These are phyloP conservation scores for Belonocnema kinseyi DNA, from an alignment of 1,140 invertebrate genomes.

Conservation along the genomic window DNA sequence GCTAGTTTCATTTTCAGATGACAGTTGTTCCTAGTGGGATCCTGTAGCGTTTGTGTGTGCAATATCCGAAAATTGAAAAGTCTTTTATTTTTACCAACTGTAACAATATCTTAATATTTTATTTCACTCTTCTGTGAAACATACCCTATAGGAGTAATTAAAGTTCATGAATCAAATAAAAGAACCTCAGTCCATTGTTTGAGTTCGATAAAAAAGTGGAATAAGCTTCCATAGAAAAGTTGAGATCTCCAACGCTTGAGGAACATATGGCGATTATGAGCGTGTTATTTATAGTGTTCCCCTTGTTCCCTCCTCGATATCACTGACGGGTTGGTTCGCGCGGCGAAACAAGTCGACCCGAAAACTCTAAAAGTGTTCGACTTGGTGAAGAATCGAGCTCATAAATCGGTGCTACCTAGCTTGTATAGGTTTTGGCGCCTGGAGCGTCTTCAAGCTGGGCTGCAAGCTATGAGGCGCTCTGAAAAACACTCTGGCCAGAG, in stretches of 20 bases:
- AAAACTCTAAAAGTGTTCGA: constrained; percentile 52
- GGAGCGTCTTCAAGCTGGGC: constrained; percentile 29
- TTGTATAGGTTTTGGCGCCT: constrained; percentile 28
- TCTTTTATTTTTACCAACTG: too few relatives aligned
- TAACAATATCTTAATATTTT: too few relatives aligned
- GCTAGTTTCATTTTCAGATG: too few relatives aligned
- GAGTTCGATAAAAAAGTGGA: too few relatives aligned
- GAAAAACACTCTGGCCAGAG: constrained; percentile 62
- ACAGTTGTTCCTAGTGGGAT: too few relatives aligned
- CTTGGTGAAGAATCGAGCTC: constrained; percentile 47
- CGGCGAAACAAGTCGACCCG: constrained; percentile 45
- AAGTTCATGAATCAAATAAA: too few relatives aligned
- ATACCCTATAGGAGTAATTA: too few relatives aligned
- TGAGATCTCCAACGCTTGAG: not conserved
- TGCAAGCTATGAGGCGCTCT: constrained; percentile 42
- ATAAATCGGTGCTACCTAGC: constrained; percentile 57
- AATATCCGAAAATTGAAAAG: too few relatives aligned
- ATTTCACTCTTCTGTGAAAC: too few relatives aligned
- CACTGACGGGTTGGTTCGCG: constrained; percentile 31
- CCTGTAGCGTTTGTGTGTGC: too few relatives aligned
- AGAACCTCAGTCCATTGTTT: too few relatives aligned
- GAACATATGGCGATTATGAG: constrained; percentile 61
- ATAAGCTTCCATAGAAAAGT: not conserved
- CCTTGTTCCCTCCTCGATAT: constrained; percentile 3
- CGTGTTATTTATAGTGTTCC: constrained; percentile 56